Base-by-base conservation (phyloP, 2,888 invertebrate species). In the Oscheius myriophilus region DNA sequence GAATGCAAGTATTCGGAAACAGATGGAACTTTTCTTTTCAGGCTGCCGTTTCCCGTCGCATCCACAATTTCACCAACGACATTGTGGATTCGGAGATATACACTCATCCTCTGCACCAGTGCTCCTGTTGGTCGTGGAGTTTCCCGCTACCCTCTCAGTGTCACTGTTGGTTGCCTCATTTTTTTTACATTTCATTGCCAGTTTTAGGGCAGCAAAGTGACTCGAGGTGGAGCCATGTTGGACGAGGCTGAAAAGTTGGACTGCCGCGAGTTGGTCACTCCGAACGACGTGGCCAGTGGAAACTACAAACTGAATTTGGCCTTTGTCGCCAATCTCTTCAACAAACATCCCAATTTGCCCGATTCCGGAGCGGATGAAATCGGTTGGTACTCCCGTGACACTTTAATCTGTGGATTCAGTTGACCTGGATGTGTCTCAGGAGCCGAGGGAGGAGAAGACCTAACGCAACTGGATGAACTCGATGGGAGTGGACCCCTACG, bases 401-500 rank as follows among this genome's bases (percentile, higher is more conserved):
- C 33, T 33, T 33, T 33, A 33, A 33, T 33, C 33, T 3, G 33
- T 18, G 16, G 25, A 71, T 75, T 70, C 69, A 78, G 78, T 76
- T 61, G 79, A 79, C 23, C 64, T 79, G 54, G 83, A 77, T 16
- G 76, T 79, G 26, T 67, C 80, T 51, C 81, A 86, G 66, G 86
- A 86, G 64, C 86, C 86, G 3, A 78, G 85, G 9, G 86, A 87
- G 66, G 86, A 87, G 70, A 84, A 83, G 71, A 86, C 96, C 21
- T 98, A 97, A 89, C 55, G 81, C 14, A 98, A 98, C 90, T 99
- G 98, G 98, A 99, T 98, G 92, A 99, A 98, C 89, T 96, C 95
- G 0, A 93, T 98, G 93, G 97, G 97, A 63, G 96, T 97, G 42
- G 90, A 92, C 16, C 97, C 97, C 0, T 93, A 94, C 87, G 96